These are phyloP conservation scores for Erinaceus europaeus DNA, from an alignment of 2,113 vertebrate genomes.

Conservation along the genomic window DNA sequence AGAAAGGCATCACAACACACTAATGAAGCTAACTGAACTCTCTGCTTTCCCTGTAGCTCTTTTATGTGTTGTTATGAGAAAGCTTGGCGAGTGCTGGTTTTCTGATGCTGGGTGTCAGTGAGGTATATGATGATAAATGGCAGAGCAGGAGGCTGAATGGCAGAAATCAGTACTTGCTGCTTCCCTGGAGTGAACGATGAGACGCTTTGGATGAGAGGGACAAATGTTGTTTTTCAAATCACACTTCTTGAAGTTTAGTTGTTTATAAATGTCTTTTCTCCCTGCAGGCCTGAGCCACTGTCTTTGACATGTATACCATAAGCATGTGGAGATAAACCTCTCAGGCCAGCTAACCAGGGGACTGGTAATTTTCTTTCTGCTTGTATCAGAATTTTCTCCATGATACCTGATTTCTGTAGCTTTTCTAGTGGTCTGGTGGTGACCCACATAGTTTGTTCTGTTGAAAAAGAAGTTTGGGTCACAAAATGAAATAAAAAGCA, in stretches of 20 bases:
- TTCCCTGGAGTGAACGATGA: slow-evolving; percentile 19
- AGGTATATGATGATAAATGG: slow-evolving; percentile 44
- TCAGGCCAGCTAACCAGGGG: neutral
- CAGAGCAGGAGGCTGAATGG: neutral
- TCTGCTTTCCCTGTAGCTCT: neutral
- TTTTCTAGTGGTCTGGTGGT: neutral
- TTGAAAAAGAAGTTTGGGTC: neutral
- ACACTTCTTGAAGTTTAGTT: neutral
- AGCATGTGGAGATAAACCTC: neutral
- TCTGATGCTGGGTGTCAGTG: neutral
- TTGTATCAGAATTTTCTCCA: neutral
- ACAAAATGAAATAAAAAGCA: slow-evolving; percentile 6
- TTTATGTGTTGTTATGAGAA: neutral
- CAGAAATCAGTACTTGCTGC: slow-evolving; percentile 42
- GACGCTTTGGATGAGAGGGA: neutral
- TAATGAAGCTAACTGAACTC: neutral
- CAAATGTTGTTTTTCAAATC: slow-evolving; percentile 44
- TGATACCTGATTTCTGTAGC: neutral
- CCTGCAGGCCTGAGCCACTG: neutral
- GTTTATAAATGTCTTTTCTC: slow-evolving; percentile 17
- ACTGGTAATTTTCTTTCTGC: neutral
- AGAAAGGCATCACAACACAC: neutral
- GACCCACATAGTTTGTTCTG: neutral
- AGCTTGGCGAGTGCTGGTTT: neutral
- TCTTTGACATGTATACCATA: neutral